phyloP scores from a whole-genome alignment of 2,797 vertebrate genomes.

The Chloroceryle amazona region DNA sequence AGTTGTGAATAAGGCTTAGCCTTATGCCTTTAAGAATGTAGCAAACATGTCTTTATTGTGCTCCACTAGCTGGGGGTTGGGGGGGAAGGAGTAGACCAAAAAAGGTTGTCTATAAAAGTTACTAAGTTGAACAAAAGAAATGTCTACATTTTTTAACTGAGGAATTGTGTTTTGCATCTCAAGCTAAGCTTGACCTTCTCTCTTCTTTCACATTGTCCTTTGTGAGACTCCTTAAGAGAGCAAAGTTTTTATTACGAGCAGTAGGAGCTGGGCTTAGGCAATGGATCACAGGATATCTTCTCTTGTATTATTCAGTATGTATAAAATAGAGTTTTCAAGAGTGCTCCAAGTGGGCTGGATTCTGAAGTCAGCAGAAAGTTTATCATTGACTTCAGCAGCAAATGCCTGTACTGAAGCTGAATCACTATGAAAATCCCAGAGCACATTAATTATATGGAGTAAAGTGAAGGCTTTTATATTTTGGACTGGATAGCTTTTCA shows the following conservation, averaged over 20 bases:
- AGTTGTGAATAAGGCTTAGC: background rate
- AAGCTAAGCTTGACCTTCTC: background rate
- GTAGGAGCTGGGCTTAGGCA: background rate
- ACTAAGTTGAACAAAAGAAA: background rate
- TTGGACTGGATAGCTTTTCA: background rate
- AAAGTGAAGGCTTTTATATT: background rate
- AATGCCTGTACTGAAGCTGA: background rate
- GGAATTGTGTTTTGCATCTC: accelerated
- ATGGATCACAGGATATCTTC: background rate
- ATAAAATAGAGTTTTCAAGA: background rate
- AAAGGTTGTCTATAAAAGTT: background rate
- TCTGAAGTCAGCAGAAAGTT: background rate
- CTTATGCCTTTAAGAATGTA: background rate
- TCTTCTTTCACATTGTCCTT: background rate
- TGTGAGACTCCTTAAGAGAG: background rate
- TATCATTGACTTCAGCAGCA: background rate
- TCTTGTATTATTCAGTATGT: background rate
- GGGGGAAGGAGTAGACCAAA: background rate
- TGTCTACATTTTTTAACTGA: accelerated
- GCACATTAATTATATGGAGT: background rate
- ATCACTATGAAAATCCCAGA: background rate
- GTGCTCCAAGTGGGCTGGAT: background rate
- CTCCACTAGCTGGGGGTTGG: accelerated
- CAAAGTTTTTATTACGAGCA: background rate
- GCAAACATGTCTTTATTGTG: background rate